Conservation (phyloP, 2,888 invertebrate genomes). For the Ennomos quercinarius region DNA sequence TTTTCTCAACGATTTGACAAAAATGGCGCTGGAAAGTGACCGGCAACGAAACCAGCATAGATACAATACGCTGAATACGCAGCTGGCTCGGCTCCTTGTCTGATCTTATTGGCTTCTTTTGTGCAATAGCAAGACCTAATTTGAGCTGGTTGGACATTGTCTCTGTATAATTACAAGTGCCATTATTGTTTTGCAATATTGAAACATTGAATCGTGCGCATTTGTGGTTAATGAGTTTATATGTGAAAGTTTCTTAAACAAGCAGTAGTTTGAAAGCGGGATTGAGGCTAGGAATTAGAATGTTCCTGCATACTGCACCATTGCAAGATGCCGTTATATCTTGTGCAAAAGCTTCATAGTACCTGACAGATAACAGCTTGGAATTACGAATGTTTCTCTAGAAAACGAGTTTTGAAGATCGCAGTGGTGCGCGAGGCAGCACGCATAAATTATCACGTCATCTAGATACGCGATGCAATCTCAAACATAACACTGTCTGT, state of each 20-base stretch:
- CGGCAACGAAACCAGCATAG: slow-evolving; percentile 47
- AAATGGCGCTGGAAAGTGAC: slow-evolving; percentile 72
- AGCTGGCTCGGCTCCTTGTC: slow-evolving; percentile 62
- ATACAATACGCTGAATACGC: slow-evolving; percentile 56
- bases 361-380: slow-evolving; percentile 31
- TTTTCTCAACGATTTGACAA: slow-evolving; percentile 68
- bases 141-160: slow-evolving; percentile 59
- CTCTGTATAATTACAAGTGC: slow-evolving; percentile 61
- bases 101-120: slow-evolving; percentile 56
- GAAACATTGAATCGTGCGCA: slow-evolving; percentile 54
- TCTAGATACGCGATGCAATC: slow-evolving; percentile 65
- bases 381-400: slow-evolving; percentile 38
- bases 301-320: slow-evolving; percentile 13
- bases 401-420: slow-evolving; percentile 45
- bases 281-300: slow-evolving; percentile 17
- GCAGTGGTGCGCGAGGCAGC: slow-evolving; percentile 32
- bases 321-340: slow-evolving; percentile 16
- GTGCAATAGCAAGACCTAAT: slow-evolving; percentile 63
- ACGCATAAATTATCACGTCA: slow-evolving; percentile 54
- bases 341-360: slow-evolving; percentile 21
- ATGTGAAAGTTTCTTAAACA: slow-evolving; percentile 50
- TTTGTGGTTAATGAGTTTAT: slow-evolving; percentile 57
- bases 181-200: slow-evolving; percentile 60
- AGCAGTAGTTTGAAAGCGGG: slow-evolving; percentile 45
- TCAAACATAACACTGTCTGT: slow-evolving; percentile 56